Evolutionary conservation across 2,888 invertebrate genomes (phyloP).

Genomic region (Heliconius sara): DNA sequence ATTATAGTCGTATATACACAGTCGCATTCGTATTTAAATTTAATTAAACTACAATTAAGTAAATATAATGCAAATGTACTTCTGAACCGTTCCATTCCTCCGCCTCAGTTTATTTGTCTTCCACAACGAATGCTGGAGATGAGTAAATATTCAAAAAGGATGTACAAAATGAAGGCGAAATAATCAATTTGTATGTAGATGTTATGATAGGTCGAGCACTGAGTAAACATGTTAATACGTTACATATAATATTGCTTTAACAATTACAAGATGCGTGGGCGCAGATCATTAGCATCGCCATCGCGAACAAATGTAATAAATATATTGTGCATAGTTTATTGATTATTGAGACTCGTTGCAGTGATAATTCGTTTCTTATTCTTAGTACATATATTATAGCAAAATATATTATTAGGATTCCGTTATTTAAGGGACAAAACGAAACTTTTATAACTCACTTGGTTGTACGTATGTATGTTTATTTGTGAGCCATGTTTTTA

Average conservation of each 20-base stretch:
- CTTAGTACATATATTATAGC: no score
- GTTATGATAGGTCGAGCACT: not conserved
- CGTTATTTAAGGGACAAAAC: not conserved
- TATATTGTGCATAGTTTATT: slow-evolving; percentile 22
- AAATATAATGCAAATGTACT: not conserved
- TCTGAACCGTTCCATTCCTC: not conserved
- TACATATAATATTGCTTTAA: slow-evolving; percentile 28
- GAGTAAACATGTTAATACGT: slow-evolving; percentile 16
- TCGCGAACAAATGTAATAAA: slow-evolving; percentile 10
- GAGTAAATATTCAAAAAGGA: not conserved
- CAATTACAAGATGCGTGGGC: slow-evolving; percentile 27
- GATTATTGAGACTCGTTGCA: not conserved
- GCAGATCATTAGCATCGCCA: slow-evolving; percentile 28
- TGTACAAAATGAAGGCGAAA: not conserved
- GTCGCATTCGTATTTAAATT: no score
- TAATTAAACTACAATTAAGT: no score
- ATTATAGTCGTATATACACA: no score
- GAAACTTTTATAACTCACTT: no score
- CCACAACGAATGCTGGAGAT: not conserved
- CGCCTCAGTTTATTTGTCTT: not conserved
- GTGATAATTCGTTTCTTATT: not conserved
- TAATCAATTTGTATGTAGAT: slow-evolving; percentile 2
- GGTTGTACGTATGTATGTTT: no score
- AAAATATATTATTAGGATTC: not conserved
- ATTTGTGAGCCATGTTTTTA: no score